These are phyloP conservation scores for Ceratothoa steindachneri DNA, from an alignment of 2,888 invertebrate species.

Conservation along the genomic window DNA sequence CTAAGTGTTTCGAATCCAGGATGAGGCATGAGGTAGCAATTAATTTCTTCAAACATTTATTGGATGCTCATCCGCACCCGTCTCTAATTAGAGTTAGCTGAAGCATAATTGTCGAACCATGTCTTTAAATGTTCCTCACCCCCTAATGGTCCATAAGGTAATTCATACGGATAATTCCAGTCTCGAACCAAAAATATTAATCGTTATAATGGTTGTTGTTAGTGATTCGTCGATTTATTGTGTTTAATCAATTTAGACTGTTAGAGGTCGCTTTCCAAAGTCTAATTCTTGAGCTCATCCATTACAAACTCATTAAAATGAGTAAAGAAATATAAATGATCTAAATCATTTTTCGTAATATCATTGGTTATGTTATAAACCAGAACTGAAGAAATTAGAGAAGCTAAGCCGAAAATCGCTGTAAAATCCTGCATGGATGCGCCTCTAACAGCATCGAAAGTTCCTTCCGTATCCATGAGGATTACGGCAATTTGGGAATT, in stretches of 20 bases:
- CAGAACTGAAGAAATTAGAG: not conserved
- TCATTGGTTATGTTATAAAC: not conserved
- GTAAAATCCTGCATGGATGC: not conserved
- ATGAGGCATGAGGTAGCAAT: slow-evolving; percentile 6
- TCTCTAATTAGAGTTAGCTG: not conserved
- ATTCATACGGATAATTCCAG: slow-evolving; percentile 4
- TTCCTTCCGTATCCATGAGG: slow-evolving; percentile 1
- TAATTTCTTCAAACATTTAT: not conserved
- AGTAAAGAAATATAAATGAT: slow-evolving; percentile 5
- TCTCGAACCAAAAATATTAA: slow-evolving; percentile 1
- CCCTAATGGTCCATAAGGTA: not conserved
- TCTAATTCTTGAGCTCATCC: too few relatives aligned
- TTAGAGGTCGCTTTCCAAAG: too few relatives aligned
- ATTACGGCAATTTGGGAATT: not conserved
- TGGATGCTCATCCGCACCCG: not conserved
- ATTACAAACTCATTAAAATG: not conserved
- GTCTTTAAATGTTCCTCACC: not conserved
- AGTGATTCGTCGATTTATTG: too few relatives aligned
- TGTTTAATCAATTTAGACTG: too few relatives aligned
- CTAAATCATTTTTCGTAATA: slow-evolving; percentile 4
- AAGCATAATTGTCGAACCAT: not conserved
- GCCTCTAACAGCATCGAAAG: not conserved
- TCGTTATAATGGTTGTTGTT: not conserved
- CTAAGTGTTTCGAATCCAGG: not conserved
- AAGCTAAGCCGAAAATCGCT: not conserved